These are phyloP conservation scores for Manacus vitellinus DNA, from an alignment of 2,113 vertebrate species.

Conservation along the genomic window DNA sequence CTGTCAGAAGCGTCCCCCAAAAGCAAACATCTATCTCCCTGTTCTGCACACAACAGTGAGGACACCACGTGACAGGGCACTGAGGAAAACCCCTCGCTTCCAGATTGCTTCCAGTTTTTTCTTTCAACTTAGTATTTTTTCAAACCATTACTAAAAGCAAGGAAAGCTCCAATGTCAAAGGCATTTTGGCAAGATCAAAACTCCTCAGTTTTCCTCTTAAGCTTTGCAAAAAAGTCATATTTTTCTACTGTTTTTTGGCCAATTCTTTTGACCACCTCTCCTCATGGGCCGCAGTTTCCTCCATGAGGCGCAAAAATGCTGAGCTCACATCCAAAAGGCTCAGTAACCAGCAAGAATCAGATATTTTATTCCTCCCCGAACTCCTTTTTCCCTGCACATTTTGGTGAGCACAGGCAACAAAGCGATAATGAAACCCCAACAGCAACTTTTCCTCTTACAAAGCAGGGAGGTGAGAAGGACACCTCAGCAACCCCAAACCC, in stretches of 20 bases:
- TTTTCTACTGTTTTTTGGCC: not conserved
- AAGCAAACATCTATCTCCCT: not conserved
- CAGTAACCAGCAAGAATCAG: not conserved
- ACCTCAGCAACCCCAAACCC: not conserved
- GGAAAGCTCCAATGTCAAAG: not conserved
- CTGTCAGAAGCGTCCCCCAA: fast-evolving
- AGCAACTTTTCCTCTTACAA: not conserved
- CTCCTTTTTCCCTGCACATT: not conserved
- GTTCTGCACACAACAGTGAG: not conserved
- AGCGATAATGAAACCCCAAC: fast-evolving
- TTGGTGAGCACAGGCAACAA: not conserved
- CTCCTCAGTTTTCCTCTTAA: not conserved
- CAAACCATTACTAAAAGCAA: not conserved
- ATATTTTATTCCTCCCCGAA: not conserved
- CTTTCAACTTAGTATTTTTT: not conserved
- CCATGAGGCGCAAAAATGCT: not conserved
- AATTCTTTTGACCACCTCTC: not conserved
- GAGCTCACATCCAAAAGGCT: not conserved
- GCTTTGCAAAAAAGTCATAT: not conserved
- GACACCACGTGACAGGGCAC: no score
- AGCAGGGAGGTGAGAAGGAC: not conserved
- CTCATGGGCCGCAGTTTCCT: not conserved
- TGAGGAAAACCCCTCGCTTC: not conserved
- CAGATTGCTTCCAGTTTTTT: not conserved
- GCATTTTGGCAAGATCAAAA: not conserved